Conservation (phyloP, 1,140 invertebrate species). For the Sipha flava region DNA sequence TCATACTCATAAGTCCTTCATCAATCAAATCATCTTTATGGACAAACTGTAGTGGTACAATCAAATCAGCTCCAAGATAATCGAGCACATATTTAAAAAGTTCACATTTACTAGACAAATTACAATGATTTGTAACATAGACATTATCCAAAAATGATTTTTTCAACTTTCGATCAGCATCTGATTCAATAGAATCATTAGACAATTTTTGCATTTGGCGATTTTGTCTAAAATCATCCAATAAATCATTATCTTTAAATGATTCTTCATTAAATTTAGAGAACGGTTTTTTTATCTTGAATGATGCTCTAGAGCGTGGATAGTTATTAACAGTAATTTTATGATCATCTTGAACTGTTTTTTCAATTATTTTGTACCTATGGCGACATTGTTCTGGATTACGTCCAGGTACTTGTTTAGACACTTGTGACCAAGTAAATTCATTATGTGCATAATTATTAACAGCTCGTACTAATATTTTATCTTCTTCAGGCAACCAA, state of each 20-base stretch:
- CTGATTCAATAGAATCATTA: background rate
- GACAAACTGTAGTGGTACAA: background rate
- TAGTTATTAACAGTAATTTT: background rate
- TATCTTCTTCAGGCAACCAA: slow-evolving; percentile 5
- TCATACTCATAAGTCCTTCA: slow-evolving; percentile 7
- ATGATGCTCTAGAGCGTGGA: background rate
- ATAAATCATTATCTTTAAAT: background rate
- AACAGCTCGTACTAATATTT: background rate
- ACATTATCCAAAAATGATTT: slow-evolving; percentile 7
- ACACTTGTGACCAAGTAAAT: background rate
- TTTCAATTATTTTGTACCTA: slow-evolving; percentile 18
- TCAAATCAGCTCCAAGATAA: background rate
- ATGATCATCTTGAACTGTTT: background rate
- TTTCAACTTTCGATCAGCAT: slow-evolving; percentile 11
- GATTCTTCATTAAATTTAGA: background rate
- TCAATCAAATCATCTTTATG: slow-evolving; percentile 12
- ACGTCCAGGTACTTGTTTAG: slow-evolving; percentile 9
- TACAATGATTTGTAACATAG: background rate
- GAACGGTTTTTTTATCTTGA: background rate
- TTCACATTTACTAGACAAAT: slow-evolving; percentile 19
- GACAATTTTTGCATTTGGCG: background rate
- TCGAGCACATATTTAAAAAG: background rate
- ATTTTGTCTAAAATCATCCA: background rate
- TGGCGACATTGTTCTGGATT: slow-evolving; percentile 18
- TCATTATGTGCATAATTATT: background rate